Evolutionary conservation across 2,113 vertebrate genomes (phyloP), one percentile per base, ranked within the genome.

Genomic region (Phyllostomus hastatus): DNA sequence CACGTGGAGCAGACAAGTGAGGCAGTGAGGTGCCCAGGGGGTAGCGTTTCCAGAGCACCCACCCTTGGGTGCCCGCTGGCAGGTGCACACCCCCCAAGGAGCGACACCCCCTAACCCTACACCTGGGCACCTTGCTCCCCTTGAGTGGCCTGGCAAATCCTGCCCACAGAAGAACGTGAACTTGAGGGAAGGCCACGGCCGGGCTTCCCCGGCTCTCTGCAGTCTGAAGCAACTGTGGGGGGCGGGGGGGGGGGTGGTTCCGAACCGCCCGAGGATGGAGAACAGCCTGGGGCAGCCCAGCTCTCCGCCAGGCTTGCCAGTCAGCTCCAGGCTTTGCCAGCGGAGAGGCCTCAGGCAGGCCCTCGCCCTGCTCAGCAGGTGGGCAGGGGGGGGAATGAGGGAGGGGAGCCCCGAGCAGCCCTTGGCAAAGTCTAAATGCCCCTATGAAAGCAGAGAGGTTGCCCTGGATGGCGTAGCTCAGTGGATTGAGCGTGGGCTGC

Each of bases 281-380:
- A 6, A 4, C 1, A 7, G n/a, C 5, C 43, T 0, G 6, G 11
- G 35, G 66, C 8, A 5, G 67, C 28, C 4, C 6, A 2, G n/a
- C 16, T 16, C 2, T 59, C 57, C 24, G 52, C 11, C 33, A 54
- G 46, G 67, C 41, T 26, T 67, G 48, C 54, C 48, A 26, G 35
- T 16, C 61, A 43, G 61, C n/a, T 5, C 28, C 19, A 5, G 10
- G 7, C 31, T 0, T 22, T 7, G 16, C 35, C 4, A 54, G 64
- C 5, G 6, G 24, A 70, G 41, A 79, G 43, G 35, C 41, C 52
- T 15, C n/a, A 9, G 46, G 22, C 6, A 4, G 61, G 38, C 2
- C 15, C 5, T 12, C 16, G 1, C 43, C 35, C 16, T 19, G 15
- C 54, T 35, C 38, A 26, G 52, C 52, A 64, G 70, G 61, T 16